phyloP scores from a whole-genome alignment of 2,888 invertebrate species.

The Chrysopilus asiliformis region DNA sequence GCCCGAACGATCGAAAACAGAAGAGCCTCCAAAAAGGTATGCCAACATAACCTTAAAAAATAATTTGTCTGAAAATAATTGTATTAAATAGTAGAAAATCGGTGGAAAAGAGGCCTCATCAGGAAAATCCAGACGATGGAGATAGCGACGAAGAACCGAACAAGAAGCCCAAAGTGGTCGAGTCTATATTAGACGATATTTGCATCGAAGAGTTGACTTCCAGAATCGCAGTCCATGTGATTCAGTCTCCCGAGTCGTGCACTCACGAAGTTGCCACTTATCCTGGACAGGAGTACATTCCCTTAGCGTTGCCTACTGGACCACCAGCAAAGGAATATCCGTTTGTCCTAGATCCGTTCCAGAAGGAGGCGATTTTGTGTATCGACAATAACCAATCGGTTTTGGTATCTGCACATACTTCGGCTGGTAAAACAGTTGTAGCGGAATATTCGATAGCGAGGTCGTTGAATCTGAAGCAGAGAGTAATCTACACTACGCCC shows the following conservation, averaged over 20 bases:
- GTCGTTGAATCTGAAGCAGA: constrained; percentile 84
- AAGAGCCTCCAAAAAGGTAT: too few relatives aligned
- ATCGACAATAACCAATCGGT: constrained; percentile 98
- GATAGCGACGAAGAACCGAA: background rate
- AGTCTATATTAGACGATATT: constrained; percentile 30
- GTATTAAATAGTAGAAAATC: too few relatives aligned
- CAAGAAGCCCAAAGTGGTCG: constrained; percentile 19
- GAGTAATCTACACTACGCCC: constrained; percentile 98
- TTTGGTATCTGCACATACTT: constrained; percentile 96
- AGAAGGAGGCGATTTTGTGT: constrained; percentile 91
- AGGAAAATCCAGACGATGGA: background rate
- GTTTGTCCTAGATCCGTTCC: constrained; percentile 94
- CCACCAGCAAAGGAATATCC: constrained; percentile 85
- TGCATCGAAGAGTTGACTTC: constrained; percentile 65
- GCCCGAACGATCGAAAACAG: background rate
- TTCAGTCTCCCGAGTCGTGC: constrained; percentile 85
- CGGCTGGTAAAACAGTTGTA: constrained; percentile 98
- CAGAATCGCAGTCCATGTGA: constrained; percentile 73
- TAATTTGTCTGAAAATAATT: background rate
- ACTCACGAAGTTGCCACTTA: constrained; percentile 95
- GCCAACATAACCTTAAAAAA: too few relatives aligned
- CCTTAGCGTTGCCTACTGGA: constrained; percentile 40
- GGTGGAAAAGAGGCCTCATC: too few relatives aligned
- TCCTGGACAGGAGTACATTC: constrained; percentile 66
- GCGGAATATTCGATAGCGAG: constrained; percentile 96